These are phyloP conservation scores for Stenolophus ochropezus DNA, from an alignment of 2,888 invertebrate species.

Conservation along the genomic window DNA sequence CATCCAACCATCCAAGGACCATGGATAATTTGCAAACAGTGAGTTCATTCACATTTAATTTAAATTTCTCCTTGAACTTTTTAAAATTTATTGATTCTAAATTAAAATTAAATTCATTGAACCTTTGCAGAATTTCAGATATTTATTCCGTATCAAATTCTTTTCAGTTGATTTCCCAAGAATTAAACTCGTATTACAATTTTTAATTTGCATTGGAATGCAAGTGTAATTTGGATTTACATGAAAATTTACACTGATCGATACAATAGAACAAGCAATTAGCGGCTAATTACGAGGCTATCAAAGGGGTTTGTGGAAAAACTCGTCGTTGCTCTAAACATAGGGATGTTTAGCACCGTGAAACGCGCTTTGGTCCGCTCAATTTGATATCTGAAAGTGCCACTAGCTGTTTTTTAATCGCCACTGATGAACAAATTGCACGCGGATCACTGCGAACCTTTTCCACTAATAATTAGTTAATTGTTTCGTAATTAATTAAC, in stretches of 20 bases:
- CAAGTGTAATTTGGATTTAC: conserved; percentile 33
- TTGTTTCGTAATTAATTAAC: neutral
- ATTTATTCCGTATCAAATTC: neutral
- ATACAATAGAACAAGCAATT: conserved; percentile 39
- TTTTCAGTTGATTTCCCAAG: conserved; percentile 33
- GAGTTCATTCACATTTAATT: too few species aligned
- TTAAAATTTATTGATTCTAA: neutral
- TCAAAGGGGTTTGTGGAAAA: conserved; percentile 42
- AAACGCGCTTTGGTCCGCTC: conserved; percentile 6
- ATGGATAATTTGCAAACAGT: too few species aligned
- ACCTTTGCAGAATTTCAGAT: neutral
- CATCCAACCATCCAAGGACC: too few species aligned
- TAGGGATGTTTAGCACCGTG: conserved; percentile 9
- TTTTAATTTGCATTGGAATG: conserved; percentile 41
- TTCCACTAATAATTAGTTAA: neutral
- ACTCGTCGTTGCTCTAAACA: neutral
- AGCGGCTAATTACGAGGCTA: conserved; percentile 41
- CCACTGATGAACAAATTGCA: too few species aligned
- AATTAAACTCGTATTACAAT: neutral
- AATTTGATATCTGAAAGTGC: conserved; percentile 25
- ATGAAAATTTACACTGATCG: conserved; percentile 43
- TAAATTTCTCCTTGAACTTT: too few species aligned
- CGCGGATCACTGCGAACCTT: neutral
- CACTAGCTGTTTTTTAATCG: neutral
- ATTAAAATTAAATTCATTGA: neutral